Evolutionary conservation across 2,797 vertebrate genomes (phyloP), one percentile per base, ranked within the genome.

Genomic region (Zenarchopterus dispar): DNA sequence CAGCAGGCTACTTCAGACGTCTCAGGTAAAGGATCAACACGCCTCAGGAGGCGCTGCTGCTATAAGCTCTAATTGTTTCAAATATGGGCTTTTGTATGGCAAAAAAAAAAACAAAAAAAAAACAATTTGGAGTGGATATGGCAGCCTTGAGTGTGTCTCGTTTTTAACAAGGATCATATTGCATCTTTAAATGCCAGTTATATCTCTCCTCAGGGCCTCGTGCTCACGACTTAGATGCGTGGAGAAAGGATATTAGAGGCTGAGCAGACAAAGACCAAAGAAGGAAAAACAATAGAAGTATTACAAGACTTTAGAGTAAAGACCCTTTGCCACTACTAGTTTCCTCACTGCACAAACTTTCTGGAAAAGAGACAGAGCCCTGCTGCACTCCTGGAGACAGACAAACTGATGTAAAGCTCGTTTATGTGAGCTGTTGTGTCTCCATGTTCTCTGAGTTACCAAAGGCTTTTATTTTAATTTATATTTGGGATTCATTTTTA

Each of bases 31-130:
- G 16, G n/a, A 18, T 50, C 17, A 26, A 5, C 45, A 55, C 49
- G 46, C 26, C 21, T 6, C 21, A 39, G 44, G 28, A 41, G 31
- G 24, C 51, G 28, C 28, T 51, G 48, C 46, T 54, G 19, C 54
- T 47, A 26, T 51, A 10, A 50, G 26, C 22, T 61, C 58, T 41
- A 61, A 50, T 61, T 61, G 46, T 21, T 41, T 49, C 47, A 60
- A 24, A 18, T 23, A 18, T 50, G 36, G 15, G 23, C 39, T 28
- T 43, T 26, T 21, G 13, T 39, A 16, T 36, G 9, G 9, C 11
- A 10, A 39, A 39, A 39, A 15, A 36, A 36, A 36, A 10, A 36
- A 36, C 8, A 3, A 3, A 31, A 3, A 28, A n/a, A 11, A 9
- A 21, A 18, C n/a, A 9, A 22, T 43, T 19, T 39, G 51, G 42